phyloP scores from a whole-genome alignment of 2,888 invertebrate genomes.

The Drepana falcataria region DNA sequence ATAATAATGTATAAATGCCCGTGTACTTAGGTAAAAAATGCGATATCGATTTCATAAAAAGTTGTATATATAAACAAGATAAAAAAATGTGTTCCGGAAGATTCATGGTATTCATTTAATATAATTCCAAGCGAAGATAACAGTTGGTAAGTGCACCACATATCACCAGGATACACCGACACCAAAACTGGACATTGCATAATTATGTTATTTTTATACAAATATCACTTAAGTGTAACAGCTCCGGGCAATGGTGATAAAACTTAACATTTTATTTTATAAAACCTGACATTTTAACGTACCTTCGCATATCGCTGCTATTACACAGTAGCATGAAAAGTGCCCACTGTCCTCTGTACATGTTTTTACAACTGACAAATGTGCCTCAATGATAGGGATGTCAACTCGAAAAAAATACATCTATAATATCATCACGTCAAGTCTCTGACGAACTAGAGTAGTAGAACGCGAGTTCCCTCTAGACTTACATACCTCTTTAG shows the following conservation, averaged over 20 bases:
- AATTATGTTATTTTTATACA: slow-evolving; percentile 5
- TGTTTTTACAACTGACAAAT: slow-evolving; percentile 17
- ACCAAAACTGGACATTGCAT: not conserved
- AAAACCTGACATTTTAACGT: slow-evolving; percentile 30
- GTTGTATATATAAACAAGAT: not conserved
- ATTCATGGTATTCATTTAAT: not conserved
- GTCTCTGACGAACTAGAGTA: too few species aligned
- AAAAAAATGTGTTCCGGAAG: not conserved
- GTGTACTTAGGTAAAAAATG: too few species aligned
- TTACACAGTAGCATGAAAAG: slow-evolving; percentile 36
- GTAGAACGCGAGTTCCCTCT: too few species aligned
- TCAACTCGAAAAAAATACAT: not conserved
- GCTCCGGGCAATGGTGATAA: slow-evolving; percentile 1
- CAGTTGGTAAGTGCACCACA: not conserved
- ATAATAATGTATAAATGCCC: too few species aligned
- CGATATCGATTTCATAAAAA: not conserved
- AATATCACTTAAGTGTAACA: slow-evolving; percentile 4
- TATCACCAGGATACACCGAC: not conserved
- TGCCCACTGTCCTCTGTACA: slow-evolving; percentile 15
- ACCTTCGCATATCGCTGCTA: slow-evolving; percentile 29
- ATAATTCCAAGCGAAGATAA: too few species aligned
- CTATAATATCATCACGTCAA: too few species aligned
- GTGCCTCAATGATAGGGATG: not conserved
- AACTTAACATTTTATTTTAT: slow-evolving; percentile 20
- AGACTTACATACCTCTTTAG: too few species aligned